These are phyloP conservation scores for Oophaga pumilio DNA, from an alignment of 2,113 vertebrate genomes.

Conservation along the genomic window DNA sequence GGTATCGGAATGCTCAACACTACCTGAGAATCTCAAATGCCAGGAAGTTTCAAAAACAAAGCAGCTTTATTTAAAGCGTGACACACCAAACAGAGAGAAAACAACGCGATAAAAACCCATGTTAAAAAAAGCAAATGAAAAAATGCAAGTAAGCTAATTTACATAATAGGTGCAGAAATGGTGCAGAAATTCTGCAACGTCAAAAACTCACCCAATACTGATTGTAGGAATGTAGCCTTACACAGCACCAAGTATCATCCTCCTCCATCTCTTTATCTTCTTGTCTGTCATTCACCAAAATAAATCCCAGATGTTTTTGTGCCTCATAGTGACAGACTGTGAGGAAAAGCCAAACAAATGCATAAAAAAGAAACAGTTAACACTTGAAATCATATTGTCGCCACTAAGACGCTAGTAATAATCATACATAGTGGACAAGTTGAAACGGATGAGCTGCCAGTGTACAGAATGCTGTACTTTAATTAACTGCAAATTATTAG, in stretches of 20 bases:
- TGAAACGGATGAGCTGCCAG: background rate
- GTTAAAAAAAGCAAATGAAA: no score
- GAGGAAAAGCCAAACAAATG: conserved; percentile 19
- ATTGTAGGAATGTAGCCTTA: background rate
- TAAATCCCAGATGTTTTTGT: conserved; percentile 50
- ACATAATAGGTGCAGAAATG: no score
- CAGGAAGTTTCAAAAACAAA: no score
- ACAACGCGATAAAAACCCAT: no score
- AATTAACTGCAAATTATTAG: background rate
- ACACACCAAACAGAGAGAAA: no score
- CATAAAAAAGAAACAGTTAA: conserved; percentile 38
- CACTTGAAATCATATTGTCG: conserved; percentile 48
- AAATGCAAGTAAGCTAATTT: no score
- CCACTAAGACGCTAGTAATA: background rate
- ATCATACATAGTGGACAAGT: background rate
- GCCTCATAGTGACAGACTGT: conserved; percentile 37
- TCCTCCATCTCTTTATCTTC: conserved; percentile 8
- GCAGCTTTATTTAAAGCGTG: no score
- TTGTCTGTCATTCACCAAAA: conserved; percentile 43
- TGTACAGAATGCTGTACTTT: background rate
- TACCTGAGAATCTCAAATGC: no score
- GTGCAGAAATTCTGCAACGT: no score
- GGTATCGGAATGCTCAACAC: no score
- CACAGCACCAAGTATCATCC: background rate
- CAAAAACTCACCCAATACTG: no score